Base-by-base conservation (phyloP, 2,797 vertebrate species). In the Hirundo rustica region DNA sequence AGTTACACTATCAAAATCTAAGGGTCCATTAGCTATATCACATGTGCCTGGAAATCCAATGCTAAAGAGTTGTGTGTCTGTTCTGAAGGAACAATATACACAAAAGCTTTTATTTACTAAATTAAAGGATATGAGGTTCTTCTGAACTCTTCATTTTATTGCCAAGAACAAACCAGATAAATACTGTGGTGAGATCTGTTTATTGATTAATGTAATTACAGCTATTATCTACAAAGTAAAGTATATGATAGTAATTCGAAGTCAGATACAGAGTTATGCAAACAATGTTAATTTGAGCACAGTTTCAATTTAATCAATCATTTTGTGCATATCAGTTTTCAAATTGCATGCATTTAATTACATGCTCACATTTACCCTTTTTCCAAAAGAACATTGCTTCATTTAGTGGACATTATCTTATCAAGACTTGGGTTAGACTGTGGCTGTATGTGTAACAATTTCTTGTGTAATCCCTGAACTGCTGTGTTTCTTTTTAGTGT, bases 191-290 rank as follows among this genome's bases (percentile, higher is more conserved):
- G 53, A 90, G 86, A 92, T 90, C 21, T 72, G 85, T 89, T 96
- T 95, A 96, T 90, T 85, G 82, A 89, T 96, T 83, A 93, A 90
- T 83, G 50, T 85, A 75, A 95, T 82, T 95, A 79, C 16, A 90
- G 79, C 75, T 83, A 64, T 89, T 85, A 94, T 77, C 79, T 84
- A 86, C 76, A 88, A 77, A 88, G 79, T 53, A 57, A 42, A 71
- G 45, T 71, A 25, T 74, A 77, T 13, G 42, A 93, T 11, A 74
- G 34, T 20, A 64, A 83, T 66, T 88, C 72, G 36, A 87, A 89
- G n/a, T 51, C 65, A 44, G n/a, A 91, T 36, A 70, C 8, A 58
- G n/a, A 79, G 80, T 74, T 77, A 85, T 3, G 18, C 29, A 76
- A 92, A 76, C 64, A 76, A 67, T 11, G n/a, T 74, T 85, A 44